Evolutionary conservation across 2,113 vertebrate species (phyloP), one percentile per base, ranked within the genome.

Genomic region (Puntigrus tetrazona): DNA sequence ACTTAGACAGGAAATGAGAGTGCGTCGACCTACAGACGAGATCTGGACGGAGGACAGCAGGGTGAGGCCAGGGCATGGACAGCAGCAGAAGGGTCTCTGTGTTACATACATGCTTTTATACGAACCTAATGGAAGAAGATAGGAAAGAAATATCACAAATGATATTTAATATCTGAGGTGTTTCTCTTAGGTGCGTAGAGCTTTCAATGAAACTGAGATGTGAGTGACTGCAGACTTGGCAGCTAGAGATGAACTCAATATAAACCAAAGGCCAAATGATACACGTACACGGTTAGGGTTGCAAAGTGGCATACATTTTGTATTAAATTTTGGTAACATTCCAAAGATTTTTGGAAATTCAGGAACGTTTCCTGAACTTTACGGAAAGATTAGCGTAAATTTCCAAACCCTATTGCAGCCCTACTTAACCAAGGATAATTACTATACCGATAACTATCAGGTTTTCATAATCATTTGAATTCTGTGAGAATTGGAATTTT

Each of bases 1-100:
- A 87, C 81, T 55, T 45, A 76, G 61, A 31, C 65, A 77, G 76
- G 75, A 83, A 72, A 86, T 84, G 70, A 75, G 70, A 79, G 36
- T 82, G n/a, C 31, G 47, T 43, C 41, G 36, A 50, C 67, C 55
- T 82, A 14, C 27, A 85, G 47, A 77, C 7, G 27, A 50, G 25
- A 45, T 67, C 41, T 79, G 77, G 55, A 41, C 2, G 11, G 2
- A 20, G 29, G 38, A 63, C 78, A 31, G 27, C 16, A 1, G 45
- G 73, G 73, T 75, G 16, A 55, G 84, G 38, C 3, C 1, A 75
- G 78, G 29, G 14, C 47, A 81, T 38, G 61, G 34, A 80, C 67
- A n/a, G 29, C 38, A 69, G 27, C 34, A 22, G n/a, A 47, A 75
- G 55, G 29, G 52, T 70, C 43, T 82, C 36, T 45, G 50, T 72